Conservation (phyloP, 2,113 vertebrate genomes). For the Cyprinodon tularosa region DNA sequence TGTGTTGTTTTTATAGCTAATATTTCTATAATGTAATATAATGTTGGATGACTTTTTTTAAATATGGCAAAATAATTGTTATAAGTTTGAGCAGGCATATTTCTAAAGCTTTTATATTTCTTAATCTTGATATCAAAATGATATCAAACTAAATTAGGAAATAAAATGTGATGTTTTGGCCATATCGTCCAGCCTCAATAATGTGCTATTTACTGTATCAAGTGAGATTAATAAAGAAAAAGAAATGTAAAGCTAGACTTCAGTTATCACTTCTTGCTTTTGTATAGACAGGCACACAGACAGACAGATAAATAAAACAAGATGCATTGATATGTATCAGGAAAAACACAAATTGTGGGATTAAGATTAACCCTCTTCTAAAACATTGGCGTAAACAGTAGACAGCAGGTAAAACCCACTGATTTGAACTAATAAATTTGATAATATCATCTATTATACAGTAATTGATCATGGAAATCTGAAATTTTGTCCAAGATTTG, state of each 20-base stretch:
- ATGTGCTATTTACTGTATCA: neutral
- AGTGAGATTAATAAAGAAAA: neutral
- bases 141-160: too few species aligned
- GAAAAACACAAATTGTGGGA: neutral
- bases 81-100: too few species aligned
- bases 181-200: neutral
- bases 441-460: neutral
- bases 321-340: too few species aligned
- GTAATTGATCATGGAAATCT: neutral
- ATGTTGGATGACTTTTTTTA: too few species aligned
- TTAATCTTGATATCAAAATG: too few species aligned
- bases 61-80: too few species aligned
- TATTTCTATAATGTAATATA: too few species aligned
- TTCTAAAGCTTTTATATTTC: too few species aligned
- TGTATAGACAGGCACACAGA: neutral
- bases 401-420: neutral
- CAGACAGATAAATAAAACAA: neutral
- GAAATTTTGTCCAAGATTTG: neutral
- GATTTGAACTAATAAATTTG: neutral
- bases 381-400: neutral
- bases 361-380: neutral
- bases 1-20: too few species aligned
- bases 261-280: too few species aligned
- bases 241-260: neutral
- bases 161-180: too few species aligned